Conservation (phyloP, 2,113 vertebrate genomes). For the Passer domesticus region DNA sequence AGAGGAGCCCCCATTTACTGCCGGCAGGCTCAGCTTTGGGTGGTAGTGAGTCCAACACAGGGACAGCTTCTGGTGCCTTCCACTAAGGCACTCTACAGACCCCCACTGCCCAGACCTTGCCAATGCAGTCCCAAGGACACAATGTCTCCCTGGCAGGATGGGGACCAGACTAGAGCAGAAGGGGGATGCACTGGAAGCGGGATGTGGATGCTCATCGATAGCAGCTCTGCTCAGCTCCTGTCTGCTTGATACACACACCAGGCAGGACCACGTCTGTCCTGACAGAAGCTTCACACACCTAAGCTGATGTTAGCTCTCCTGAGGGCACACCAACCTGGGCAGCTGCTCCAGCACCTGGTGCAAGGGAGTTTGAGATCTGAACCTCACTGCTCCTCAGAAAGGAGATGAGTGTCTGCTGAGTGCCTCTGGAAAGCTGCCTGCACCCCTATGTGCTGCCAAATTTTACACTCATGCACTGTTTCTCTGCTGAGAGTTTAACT, state of each 20-base stretch:
- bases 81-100: not conserved
- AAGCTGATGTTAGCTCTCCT: not conserved
- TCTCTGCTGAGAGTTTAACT: not conserved
- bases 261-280: not conserved
- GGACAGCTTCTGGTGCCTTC: not conserved
- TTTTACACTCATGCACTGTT: not conserved
- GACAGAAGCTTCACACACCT: not conserved
- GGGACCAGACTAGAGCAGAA: not conserved
- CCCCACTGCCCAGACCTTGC: not conserved
- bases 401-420: rapidly evolving
- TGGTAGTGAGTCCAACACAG: not conserved
- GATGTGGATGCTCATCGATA: not conserved
- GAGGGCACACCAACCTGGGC: not conserved
- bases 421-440: rapidly evolving
- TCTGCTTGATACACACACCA: not conserved
- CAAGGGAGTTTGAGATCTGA: not conserved
- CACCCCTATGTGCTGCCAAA: not conserved
- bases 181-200: rapidly evolving
- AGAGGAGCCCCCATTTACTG: not conserved
- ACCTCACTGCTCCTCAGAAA: rapidly evolving
- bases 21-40: not conserved
- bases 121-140: not conserved
- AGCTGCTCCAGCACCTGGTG: not conserved
- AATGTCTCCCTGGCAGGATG: not conserved
- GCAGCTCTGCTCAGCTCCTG: not conserved